Evolutionary conservation across 2,797 vertebrate species (phyloP), one percentile per base, ranked within the genome.

Genomic region (Cottoperca gobio): DNA sequence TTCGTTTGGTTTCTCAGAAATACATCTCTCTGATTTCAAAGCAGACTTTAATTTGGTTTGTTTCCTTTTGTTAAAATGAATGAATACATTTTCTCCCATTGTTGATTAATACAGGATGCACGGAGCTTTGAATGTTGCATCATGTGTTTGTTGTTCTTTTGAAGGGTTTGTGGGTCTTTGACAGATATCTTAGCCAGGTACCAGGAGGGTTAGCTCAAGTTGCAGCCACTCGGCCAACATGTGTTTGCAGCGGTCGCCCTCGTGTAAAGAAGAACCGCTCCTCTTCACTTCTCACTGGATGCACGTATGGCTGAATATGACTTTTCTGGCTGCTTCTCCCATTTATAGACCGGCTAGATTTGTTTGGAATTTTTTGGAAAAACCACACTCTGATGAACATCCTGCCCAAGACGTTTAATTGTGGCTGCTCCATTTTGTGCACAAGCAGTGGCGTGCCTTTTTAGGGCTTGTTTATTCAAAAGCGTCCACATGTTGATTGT

Each of bases 371-470:
- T 92, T 92, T 91, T 91, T 53, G 6, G 48, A 79, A 81, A 91
- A 93, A 92, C 92, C 93, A 85, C 93, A 93, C 87, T 88, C 92
- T 94, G 92, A 94, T 94, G 93, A 92, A 93, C 92, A 91, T 94
- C 93, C 93, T 92, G 92, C 89, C 87, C 53, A 33, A 91, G 86
- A 92, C 83, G 64, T 92, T 93, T 93, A 88, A 93, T 91, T 91
- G 87, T 90, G 84, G 91, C 89, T 84, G 83, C 79, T 78, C 86
- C 76, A 55, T 91, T 91, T 90, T 89, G 86, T 80, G 84, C 89
- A 83, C 77, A 62, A 81, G 76, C 86, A 83, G 76, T 46, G 48
- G 80, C 78, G 76, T 86, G 76, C 80, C 73, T 85, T 91, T 91
- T 92, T 85, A 83, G 90, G 82, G 81, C 86, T 84, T 92, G 91